Percentiles rank a stretch among this genome's conserved stretches.
Conservation (phyloP, 30 jellyfish, hydroid and myxozoan genomes). For the Turritopsis rubra region DNA sequence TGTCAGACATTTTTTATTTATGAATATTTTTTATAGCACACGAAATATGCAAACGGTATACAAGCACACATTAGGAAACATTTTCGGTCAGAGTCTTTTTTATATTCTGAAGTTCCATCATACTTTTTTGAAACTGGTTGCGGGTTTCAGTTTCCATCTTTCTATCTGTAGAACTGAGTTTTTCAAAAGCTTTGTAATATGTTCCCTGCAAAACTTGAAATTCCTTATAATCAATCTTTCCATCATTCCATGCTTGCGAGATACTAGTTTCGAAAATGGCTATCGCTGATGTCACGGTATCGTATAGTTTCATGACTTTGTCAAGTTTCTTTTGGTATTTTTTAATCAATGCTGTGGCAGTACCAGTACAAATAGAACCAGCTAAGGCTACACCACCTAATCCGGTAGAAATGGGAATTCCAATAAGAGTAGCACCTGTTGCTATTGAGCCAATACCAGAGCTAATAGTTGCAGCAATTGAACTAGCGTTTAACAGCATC, state of each 20-base stretch:
- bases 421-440: not conserved
- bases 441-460: not conserved
- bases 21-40: no score
- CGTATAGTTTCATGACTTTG: not conserved
- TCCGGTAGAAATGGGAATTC: not conserved
- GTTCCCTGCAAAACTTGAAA: not conserved
- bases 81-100: not conserved
- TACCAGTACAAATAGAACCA: no score
- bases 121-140: not conserved
- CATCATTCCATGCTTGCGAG: not conserved
- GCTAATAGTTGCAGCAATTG: not conserved
- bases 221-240: not conserved
- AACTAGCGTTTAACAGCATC: not conserved
- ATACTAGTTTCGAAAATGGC: slow-evolving; percentile 4
- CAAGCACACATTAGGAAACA: not conserved
- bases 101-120: not conserved
- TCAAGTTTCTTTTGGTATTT: not conserved
- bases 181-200: slow-evolving; percentile 2
- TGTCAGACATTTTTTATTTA: no score
- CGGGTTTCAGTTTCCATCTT: slow-evolving; percentile 1
- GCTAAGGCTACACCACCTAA: not conserved
- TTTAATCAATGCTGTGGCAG: not conserved
- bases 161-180: not conserved
- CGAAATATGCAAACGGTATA: not conserved
- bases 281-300: not conserved